phyloP scores from a whole-genome alignment of 2,888 invertebrate species.

The Terebella lapidaria region DNA sequence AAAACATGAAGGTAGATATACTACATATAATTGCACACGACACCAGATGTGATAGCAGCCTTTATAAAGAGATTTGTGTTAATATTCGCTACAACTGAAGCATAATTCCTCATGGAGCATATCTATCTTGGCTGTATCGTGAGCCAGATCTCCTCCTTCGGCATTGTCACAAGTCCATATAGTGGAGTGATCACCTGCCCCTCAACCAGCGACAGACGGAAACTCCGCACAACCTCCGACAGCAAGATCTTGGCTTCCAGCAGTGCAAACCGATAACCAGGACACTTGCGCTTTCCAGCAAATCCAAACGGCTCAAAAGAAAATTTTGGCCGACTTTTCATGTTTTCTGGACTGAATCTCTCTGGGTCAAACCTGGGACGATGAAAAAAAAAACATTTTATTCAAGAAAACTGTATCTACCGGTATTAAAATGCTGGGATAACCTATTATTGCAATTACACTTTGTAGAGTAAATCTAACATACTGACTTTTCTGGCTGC shows the following conservation, averaged over 20 bases:
- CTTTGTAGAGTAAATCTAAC: too few species aligned
- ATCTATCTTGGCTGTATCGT: neutral
- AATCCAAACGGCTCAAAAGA: too few species aligned
- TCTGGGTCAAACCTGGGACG: conserved; percentile 49
- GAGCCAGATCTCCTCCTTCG: conserved; percentile 31
- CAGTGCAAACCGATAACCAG: conserved; percentile 36
- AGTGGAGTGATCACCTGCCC: conserved; percentile 43
- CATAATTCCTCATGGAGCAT: too few species aligned
- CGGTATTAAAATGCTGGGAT: too few species aligned
- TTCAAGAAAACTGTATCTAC: too few species aligned
- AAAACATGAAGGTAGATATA: too few species aligned
- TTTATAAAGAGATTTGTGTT: too few species aligned
- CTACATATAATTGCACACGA: too few species aligned
- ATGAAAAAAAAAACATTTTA: neutral
- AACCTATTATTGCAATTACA: too few species aligned
- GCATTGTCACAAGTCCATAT: conserved; percentile 48
- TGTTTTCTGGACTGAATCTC: conserved; percentile 38
- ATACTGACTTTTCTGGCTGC: conserved; percentile 19
- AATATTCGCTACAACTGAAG: too few species aligned
- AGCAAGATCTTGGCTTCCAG: conserved; percentile 35
- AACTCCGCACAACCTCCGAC: conserved; percentile 37
- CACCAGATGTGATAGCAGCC: too few species aligned
- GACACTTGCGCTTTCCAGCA: conserved; percentile 47
- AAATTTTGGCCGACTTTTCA: conserved; percentile 26
- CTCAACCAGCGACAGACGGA: conserved; percentile 40